Conservation (phyloP, 2,113 vertebrate species). For the Raja brachyura region DNA sequence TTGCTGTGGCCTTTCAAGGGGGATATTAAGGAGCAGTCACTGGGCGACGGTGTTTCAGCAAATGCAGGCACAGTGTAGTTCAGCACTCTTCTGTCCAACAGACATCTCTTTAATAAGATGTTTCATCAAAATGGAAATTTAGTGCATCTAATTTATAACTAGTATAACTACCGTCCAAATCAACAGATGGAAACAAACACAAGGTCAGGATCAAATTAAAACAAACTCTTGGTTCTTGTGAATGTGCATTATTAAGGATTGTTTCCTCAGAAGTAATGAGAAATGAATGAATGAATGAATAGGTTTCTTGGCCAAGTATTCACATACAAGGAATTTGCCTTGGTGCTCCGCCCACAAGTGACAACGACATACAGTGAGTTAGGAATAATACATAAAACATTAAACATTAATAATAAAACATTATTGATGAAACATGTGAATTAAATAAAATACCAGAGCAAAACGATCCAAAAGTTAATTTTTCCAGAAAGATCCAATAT, state of each 20-base stretch:
- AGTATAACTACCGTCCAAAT: background rate
- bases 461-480: too few species aligned
- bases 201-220: background rate
- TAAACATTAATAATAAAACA: too few species aligned
- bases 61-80: background rate
- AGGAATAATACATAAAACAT: too few species aligned
- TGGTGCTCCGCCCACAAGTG: too few species aligned
- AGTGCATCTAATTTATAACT: background rate
- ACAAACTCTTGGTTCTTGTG: background rate
- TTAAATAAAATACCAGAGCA: too few species aligned
- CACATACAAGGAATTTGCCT: too few species aligned
- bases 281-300: background rate
- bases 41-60: background rate
- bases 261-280: constrained; percentile 7
- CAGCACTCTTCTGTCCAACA: background rate
- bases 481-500: background rate
- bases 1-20: background rate
- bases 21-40: background rate
- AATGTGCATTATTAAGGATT: background rate
- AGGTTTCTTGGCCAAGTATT: too few species aligned
- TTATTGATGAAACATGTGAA: too few species aligned
- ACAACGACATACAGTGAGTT: too few species aligned
- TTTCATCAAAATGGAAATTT: background rate
- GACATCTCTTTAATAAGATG: background rate
- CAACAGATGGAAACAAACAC: background rate